Conservation (phyloP, 2,888 invertebrate genomes). For the Pristionchus exspectatus region DNA sequence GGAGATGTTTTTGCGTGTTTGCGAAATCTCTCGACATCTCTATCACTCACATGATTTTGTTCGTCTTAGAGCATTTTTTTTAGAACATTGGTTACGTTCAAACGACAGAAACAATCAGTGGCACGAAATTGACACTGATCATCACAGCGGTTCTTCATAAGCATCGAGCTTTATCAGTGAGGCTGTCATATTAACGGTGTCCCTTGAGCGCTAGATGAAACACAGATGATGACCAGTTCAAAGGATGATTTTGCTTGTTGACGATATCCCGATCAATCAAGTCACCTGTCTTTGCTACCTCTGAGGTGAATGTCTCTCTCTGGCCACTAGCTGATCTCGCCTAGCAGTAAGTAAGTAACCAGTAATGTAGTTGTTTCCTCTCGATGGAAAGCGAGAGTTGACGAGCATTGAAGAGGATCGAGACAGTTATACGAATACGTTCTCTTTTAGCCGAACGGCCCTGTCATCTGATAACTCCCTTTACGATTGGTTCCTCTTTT, state of each 20-base stretch:
- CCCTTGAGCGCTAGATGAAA: no score
- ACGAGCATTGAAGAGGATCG: not conserved
- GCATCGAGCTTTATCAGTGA: no score
- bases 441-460: conserved; percentile 21
- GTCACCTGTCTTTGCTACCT: conserved; percentile 10
- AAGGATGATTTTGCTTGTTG: not conserved
- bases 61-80: not conserved
- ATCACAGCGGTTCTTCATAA: not conserved
- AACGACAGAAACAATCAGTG: not conserved
- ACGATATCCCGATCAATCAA: not conserved
- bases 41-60: not conserved
- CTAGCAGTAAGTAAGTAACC: not conserved
- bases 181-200: no score
- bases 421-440: not conserved
- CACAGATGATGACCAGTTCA: not conserved
- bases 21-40: not conserved
- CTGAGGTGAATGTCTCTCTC: not conserved
- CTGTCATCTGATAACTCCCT: conserved; percentile 39
- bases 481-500: conserved; percentile 16
- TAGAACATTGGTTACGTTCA: not conserved
- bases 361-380: not conserved
- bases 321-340: conserved; percentile 13
- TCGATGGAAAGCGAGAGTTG: not conserved
- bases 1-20: not conserved
- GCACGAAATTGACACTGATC: not conserved